These are phyloP conservation scores for Zenarchopterus dispar DNA, from an alignment of 2,797 vertebrate species.

Conservation along the genomic window DNA sequence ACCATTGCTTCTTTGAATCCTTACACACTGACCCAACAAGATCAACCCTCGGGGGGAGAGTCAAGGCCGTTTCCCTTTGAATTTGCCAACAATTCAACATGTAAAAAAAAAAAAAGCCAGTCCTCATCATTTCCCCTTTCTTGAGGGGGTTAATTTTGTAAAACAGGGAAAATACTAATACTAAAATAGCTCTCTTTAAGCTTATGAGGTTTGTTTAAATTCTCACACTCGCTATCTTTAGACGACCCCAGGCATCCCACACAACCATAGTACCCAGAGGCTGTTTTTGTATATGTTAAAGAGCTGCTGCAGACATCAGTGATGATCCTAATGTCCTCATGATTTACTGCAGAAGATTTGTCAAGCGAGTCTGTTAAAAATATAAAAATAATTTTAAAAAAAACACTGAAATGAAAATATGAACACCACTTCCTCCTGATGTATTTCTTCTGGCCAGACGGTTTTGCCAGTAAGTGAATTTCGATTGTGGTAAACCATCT, in stretches of 20 bases:
- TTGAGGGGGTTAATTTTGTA: conserved; percentile 1
- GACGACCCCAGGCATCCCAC: conserved; percentile 32
- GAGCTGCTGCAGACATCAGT: neutral
- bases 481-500: conserved; percentile 1
- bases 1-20: conserved; percentile 40
- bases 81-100: conserved; percentile 8
- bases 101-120: neutral
- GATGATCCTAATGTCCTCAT: too few species aligned
- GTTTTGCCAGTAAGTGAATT: conserved; percentile 23
- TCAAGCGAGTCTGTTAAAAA: too few species aligned
- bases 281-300: neutral
- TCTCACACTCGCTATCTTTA: conserved; percentile 42
- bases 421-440: neutral
- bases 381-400: too few species aligned
- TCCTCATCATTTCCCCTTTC: too few species aligned
- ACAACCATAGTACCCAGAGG: neutral
- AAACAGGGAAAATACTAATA: neutral
- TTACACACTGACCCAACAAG: conserved; percentile 38
- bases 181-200: neutral
- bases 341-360: too few species aligned
- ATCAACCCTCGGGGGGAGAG: conserved; percentile 30
- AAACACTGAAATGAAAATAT: neutral
- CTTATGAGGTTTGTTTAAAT: conserved; percentile 51
- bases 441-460: conserved; percentile 7
- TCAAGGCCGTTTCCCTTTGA: conserved; percentile 11